Percentiles rank a stretch among this genome's conserved stretches.
Evolutionary conservation across 2,797 vertebrate species (phyloP).

Genomic region (Macrochelys suwanniensis): DNA sequence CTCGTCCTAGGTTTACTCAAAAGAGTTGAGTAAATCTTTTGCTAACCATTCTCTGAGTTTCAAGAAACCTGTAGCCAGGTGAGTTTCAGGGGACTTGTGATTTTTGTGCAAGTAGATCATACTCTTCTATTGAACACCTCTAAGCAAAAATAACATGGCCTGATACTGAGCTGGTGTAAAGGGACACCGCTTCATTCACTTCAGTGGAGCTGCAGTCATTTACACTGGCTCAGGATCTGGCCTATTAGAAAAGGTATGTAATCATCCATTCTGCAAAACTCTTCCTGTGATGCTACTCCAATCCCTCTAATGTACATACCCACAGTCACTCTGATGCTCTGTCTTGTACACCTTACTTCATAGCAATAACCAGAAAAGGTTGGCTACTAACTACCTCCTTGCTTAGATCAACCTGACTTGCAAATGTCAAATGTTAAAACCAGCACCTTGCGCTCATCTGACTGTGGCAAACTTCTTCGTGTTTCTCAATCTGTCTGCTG

Average conservation of each 20-base stretch:
- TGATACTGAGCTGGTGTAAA: background rate
- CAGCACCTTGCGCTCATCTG: conserved; percentile 9
- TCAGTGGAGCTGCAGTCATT: conserved; percentile 5
- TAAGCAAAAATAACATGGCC: background rate
- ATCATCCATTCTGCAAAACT: background rate
- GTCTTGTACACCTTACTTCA: background rate
- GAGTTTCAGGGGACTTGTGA: background rate
- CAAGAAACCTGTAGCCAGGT: background rate
- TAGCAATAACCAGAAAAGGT: background rate
- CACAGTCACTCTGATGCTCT: background rate
- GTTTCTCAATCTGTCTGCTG: conserved; percentile 14
- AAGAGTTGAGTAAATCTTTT: background rate
- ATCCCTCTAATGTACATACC: background rate
- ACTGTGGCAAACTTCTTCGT: conserved; percentile 23
- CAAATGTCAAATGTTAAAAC: background rate
- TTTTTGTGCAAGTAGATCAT: background rate
- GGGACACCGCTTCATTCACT: background rate
- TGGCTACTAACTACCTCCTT: background rate
- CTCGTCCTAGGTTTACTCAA: background rate
- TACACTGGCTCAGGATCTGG: background rate
- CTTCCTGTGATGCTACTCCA: background rate
- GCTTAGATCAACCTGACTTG: background rate
- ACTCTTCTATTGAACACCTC: background rate
- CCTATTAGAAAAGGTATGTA: background rate
- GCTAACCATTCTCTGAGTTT: background rate